Evolutionary conservation across 2,113 vertebrate species (phyloP).

Genomic region (Muntiacus reevesi): DNA sequence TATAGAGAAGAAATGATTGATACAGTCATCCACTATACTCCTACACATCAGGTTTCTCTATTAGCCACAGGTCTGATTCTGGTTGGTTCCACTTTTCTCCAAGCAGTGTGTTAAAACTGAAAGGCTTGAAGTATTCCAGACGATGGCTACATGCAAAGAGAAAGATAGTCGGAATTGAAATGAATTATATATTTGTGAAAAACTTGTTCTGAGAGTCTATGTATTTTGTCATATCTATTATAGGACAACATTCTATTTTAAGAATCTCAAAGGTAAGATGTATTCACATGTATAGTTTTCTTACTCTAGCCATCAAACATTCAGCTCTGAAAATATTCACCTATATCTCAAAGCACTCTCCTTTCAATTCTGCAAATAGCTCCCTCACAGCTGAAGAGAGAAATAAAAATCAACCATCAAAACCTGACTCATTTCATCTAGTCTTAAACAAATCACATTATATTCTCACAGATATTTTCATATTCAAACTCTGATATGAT

Average conservation of each 20-base stretch:
- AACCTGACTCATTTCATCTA: neutral
- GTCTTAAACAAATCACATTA: constrained; percentile 2
- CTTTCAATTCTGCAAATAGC: constrained; percentile 14
- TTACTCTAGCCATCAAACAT: constrained; percentile 19
- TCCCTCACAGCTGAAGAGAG: neutral
- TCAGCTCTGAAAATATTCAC: constrained; percentile 32
- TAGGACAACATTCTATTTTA: constrained; percentile 29
- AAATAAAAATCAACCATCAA: constrained; percentile 19
- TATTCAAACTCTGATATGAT: neutral
- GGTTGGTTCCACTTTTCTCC: constrained; percentile 81
- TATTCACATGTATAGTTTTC: neutral
- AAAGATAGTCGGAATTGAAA: neutral
- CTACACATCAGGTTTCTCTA: constrained; percentile 1
- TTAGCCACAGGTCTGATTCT: constrained; percentile 77
- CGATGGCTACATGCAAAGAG: constrained; percentile 76
- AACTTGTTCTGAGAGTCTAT: neutral
- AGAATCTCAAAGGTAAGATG: constrained; percentile 25
- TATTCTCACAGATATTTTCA: neutral
- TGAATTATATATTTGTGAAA: neutral
- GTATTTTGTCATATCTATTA: constrained; percentile 40
- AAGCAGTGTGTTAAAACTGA: constrained; percentile 74
- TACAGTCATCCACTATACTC: neutral
- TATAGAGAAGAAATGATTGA: constrained; percentile 2
- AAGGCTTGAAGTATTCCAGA: constrained; percentile 81
- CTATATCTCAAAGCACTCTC: constrained; percentile 10